A percentile compares a stretch with the other conserved stretches of the same genome.
phyloP scores from a whole-genome alignment of 2,888 invertebrate species.

The Morpho achilles region DNA sequence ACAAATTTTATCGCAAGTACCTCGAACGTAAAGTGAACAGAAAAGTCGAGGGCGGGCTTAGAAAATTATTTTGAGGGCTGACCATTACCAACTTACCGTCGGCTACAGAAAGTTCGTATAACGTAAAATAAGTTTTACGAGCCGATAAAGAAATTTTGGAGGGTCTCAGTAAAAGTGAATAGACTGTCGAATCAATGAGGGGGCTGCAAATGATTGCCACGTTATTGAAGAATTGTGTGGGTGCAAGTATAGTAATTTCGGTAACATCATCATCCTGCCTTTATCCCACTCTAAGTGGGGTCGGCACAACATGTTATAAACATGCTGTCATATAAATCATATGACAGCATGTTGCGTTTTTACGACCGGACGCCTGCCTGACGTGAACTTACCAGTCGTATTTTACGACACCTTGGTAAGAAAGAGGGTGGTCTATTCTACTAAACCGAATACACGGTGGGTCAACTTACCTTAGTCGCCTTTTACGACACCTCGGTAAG shows the following conservation, averaged over 20 bases:
- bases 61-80: constrained; percentile 68
- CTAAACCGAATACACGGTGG: too few relatives aligned
- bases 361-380: too few relatives aligned
- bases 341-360: too few relatives aligned
- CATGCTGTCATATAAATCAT: too few relatives aligned
- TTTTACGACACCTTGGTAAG: too few relatives aligned
- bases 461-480: too few relatives aligned
- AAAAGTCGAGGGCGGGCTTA: constrained; percentile 52
- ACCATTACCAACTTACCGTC: constrained; percentile 69
- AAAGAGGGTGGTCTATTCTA: too few relatives aligned
- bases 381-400: too few relatives aligned
- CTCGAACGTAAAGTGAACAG: constrained; percentile 53
- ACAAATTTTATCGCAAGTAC: constrained; percentile 65
- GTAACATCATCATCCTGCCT: too few relatives aligned
- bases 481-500: too few relatives aligned
- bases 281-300: too few relatives aligned
- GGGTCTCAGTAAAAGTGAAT: constrained; percentile 50
- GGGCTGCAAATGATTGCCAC: constrained; percentile 18
- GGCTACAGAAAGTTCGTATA: constrained; percentile 61
- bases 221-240: constrained; percentile 2
- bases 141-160: constrained; percentile 71
- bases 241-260: not conserved
- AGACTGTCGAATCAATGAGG: constrained; percentile 36
- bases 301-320: too few relatives aligned
- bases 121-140: constrained; percentile 73